phyloP scores from a whole-genome alignment of 2,797 vertebrate species.

The Orientallactaga sibirica region DNA sequence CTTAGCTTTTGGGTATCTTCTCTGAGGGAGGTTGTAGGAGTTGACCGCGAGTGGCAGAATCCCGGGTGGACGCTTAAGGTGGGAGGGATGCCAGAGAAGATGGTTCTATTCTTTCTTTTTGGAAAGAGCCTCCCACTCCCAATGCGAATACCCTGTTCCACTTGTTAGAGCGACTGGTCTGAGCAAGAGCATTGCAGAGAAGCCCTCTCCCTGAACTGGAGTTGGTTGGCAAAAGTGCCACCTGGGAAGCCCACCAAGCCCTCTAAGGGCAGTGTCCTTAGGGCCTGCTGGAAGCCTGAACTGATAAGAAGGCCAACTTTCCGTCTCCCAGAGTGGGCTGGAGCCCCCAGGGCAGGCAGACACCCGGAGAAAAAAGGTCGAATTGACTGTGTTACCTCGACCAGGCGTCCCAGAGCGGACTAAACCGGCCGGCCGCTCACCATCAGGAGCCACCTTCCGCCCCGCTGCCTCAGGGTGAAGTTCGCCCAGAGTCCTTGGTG shows the following conservation, averaged over 20 bases:
- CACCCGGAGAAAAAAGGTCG: not conserved
- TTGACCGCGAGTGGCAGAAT: not conserved
- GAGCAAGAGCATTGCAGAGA: not conserved
- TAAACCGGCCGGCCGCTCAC: not conserved
- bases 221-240: conserved; percentile 77
- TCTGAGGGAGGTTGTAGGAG: not conserved
- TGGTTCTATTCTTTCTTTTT: conserved; percentile 26
- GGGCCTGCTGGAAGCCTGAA: conserved; percentile 55
- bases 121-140: not conserved
- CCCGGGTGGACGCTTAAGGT: not conserved
- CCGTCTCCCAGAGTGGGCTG: not conserved
- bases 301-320: conserved; percentile 10
- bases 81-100: conserved; percentile 25
- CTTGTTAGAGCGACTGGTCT: conserved; percentile 74
- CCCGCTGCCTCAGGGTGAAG: conserved; percentile 57
- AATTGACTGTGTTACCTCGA: not conserved
- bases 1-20: conserved; percentile 36
- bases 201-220: conserved; percentile 41
- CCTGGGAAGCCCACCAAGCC: conserved; percentile 64
- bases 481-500: conserved; percentile 71
- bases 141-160: not conserved
- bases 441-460: not conserved
- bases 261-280: conserved; percentile 46
- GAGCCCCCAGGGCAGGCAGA: not conserved
- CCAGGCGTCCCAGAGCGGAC: conserved; percentile 3